Evolutionary conservation across 2,797 vertebrate genomes (phyloP).

Genomic region (Sciurus carolinensis): DNA sequence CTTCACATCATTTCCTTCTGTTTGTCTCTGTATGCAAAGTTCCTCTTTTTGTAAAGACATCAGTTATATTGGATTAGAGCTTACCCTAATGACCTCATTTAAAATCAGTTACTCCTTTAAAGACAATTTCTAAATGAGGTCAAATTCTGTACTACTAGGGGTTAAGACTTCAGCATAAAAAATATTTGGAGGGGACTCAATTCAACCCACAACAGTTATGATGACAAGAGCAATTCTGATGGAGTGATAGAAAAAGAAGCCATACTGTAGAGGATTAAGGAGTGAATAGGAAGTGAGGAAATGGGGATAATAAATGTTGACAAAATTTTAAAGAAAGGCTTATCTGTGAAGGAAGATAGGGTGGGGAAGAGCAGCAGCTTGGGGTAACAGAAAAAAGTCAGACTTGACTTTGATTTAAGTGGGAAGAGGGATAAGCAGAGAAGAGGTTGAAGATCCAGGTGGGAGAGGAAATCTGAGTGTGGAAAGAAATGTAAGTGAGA

Average conservation of each 20-base stretch:
- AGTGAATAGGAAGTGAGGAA: neutral
- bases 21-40: neutral
- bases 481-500: neutral
- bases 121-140: neutral
- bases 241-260: neutral
- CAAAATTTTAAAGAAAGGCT: neutral
- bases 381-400: neutral
- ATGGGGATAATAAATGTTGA: neutral
- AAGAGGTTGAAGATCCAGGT: neutral
- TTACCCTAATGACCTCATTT: conserved; percentile 25
- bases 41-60: neutral
- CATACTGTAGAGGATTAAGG: neutral
- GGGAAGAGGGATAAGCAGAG: neutral
- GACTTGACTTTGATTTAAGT: neutral
- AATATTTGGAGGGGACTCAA: neutral
- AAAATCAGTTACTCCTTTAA: conserved; percentile 16
- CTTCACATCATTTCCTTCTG: neutral
- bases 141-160: conserved; percentile 8
- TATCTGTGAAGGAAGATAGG: neutral
- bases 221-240: neutral
- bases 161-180: neutral
- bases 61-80: neutral
- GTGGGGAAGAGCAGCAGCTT: neutral
- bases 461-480: neutral
- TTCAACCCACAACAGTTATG: neutral